A percentile compares a stretch with the other conserved stretches of the same genome.
These are phyloP conservation scores for Brachylomia viminalis DNA, from an alignment of 2,888 invertebrate species.

Conservation along the genomic window DNA sequence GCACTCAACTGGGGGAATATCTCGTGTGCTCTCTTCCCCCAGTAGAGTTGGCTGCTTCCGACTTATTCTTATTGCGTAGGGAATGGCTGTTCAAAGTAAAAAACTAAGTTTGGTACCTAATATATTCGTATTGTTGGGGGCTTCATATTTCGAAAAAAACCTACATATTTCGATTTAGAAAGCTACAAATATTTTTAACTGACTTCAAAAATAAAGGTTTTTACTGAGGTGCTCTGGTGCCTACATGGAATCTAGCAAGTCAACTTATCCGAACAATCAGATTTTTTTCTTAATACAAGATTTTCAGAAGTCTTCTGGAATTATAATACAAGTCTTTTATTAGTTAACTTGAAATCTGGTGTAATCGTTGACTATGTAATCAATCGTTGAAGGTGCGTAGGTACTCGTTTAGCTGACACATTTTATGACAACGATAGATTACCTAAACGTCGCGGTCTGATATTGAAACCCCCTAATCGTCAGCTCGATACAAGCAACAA, in stretches of 20 bases:
- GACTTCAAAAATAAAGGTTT: neutral
- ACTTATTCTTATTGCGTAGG: constrained; percentile 66
- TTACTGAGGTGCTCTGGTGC: neutral
- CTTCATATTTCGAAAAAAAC: neutral
- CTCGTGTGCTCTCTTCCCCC: constrained; percentile 72
- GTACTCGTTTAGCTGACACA: constrained; percentile 43
- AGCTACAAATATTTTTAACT: neutral
- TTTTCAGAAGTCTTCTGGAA: too few species aligned
- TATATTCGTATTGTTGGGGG: neutral
- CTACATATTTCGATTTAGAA: too few species aligned
- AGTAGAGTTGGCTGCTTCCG: constrained; percentile 64
- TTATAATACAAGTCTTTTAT: neutral
- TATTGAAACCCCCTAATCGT: constrained; percentile 85
- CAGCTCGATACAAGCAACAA: constrained; percentile 84
- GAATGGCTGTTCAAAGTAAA: constrained; percentile 49
- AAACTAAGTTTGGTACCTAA: neutral
- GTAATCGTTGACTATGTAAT: constrained; percentile 23
- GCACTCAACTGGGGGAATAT: too few species aligned
- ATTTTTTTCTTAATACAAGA: too few species aligned
- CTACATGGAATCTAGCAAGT: neutral
- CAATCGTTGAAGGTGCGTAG: constrained; percentile 17
- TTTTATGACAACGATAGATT: constrained; percentile 76
- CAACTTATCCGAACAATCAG: too few species aligned
- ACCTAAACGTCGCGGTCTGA: constrained; percentile 69
- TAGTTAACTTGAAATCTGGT: neutral